Evolutionary conservation across 2,888 invertebrate species (phyloP).

Genomic region (Mythimna impura): DNA sequence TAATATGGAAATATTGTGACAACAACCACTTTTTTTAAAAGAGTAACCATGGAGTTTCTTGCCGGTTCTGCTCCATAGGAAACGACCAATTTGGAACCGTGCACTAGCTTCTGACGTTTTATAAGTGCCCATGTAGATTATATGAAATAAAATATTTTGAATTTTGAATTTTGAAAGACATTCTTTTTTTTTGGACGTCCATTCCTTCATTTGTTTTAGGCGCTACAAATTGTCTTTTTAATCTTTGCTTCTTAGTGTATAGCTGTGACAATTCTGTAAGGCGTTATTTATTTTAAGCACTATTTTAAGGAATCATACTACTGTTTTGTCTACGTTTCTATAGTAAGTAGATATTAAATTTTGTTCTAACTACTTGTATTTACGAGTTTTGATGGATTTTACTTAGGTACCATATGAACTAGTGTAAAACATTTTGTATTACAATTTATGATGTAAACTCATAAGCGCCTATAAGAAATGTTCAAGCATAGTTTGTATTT

Average conservation of each 20-base stretch:
- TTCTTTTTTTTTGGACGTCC: too few species aligned
- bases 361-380: background rate
- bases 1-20: too few species aligned
- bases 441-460: background rate
- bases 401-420: background rate
- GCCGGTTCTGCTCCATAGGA: too few species aligned
- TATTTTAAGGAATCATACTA: background rate
- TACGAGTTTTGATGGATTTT: background rate
- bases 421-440: background rate
- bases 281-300: background rate
- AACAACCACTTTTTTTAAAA: too few species aligned
- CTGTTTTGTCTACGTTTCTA: background rate
- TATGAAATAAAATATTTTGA: too few species aligned
- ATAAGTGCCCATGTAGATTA: too few species aligned
- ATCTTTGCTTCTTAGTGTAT: background rate
- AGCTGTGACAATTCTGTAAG: constrained; percentile 14
- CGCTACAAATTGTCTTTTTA: background rate
- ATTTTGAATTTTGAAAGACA: too few species aligned
- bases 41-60: too few species aligned
- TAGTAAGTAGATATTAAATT: background rate
- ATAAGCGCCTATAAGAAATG: background rate
- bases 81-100: too few species aligned
- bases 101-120: too few species aligned
- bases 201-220: background rate
- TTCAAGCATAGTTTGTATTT: background rate